Conservation (phyloP, 92 coral and sea anemone genomes). For the Palythoa caribaeorum region DNA sequence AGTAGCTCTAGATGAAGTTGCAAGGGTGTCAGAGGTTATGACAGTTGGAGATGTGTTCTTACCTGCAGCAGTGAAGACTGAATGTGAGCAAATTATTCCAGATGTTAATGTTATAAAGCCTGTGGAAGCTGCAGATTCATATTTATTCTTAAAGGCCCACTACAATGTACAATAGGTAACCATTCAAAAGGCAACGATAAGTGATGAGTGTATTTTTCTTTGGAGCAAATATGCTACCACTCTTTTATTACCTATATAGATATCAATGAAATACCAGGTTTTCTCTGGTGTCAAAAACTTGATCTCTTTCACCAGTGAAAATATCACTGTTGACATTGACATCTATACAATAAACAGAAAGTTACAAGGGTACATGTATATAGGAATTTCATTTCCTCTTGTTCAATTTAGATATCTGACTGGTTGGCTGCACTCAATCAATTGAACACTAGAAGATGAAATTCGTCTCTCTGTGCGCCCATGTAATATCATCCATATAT, state of each 20-base stretch:
- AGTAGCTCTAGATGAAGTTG: constrained; percentile 72
- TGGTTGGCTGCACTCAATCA: not conserved
- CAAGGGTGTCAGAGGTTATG: constrained; percentile 66
- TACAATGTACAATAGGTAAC: constrained; percentile 27
- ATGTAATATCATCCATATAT: not conserved
- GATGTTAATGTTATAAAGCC: constrained; percentile 66
- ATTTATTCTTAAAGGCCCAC: constrained; percentile 64
- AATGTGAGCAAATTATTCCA: constrained; percentile 69
- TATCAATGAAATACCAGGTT: not conserved
- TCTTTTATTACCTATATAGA: not conserved
- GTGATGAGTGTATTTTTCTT: not conserved
- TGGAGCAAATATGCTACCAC: not conserved
- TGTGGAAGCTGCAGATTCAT: constrained; percentile 64
- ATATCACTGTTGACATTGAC: not conserved
- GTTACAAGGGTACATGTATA: not conserved
- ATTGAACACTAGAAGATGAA: not conserved
- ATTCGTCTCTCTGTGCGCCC: not conserved
- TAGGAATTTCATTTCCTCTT: not conserved
- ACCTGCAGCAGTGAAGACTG: constrained; percentile 55
- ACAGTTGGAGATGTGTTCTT: constrained; percentile 57
- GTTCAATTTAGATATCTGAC: not conserved
- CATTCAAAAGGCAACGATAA: constrained; percentile 7
- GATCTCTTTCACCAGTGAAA: not conserved
- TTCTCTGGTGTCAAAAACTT: not conserved
- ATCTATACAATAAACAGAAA: not conserved